Percentiles rank a stretch among this genome's conserved stretches.
These are phyloP conservation scores for Agriotes lineatus DNA, from an alignment of 2,888 invertebrate genomes.

Conservation along the genomic window DNA sequence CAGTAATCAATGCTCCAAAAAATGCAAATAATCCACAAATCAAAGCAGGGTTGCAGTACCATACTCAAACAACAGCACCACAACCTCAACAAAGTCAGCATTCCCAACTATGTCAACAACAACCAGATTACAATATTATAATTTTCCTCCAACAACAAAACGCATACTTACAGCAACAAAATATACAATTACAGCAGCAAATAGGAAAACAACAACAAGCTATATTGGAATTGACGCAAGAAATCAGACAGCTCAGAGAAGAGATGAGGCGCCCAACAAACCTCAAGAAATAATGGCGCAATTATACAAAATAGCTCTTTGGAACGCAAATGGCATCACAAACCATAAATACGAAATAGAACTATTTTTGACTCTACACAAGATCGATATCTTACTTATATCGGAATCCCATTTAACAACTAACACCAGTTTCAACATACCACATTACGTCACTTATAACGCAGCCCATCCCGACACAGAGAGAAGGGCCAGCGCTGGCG, in stretches of 20 bases:
- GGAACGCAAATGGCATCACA: too few species aligned
- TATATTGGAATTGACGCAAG: not conserved
- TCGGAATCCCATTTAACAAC: too few species aligned
- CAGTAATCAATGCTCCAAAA: not conserved
- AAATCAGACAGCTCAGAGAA: conserved; percentile 9
- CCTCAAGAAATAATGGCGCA: conserved; percentile 1
- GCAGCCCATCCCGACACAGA: not conserved
- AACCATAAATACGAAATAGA: too few species aligned
- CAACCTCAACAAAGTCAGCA: not conserved
- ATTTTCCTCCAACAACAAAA: not conserved
- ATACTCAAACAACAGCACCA: not conserved
- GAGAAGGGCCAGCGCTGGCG: too few species aligned
- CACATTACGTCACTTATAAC: too few species aligned
- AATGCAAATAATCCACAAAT: conserved; percentile 1
- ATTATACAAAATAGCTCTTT: not conserved
- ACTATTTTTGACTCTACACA: too few species aligned
- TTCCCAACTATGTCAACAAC: too few species aligned
- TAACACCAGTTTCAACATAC: too few species aligned
- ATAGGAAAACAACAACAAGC: not conserved
- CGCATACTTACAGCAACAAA: too few species aligned
- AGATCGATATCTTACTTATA: too few species aligned
- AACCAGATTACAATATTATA: not conserved
- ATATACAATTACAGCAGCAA: too few species aligned
- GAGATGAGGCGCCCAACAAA: not conserved
- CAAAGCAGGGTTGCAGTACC: not conserved